Evolutionary conservation across 2,797 vertebrate genomes (phyloP).

Genomic region (Enteromius argenteus): DNA sequence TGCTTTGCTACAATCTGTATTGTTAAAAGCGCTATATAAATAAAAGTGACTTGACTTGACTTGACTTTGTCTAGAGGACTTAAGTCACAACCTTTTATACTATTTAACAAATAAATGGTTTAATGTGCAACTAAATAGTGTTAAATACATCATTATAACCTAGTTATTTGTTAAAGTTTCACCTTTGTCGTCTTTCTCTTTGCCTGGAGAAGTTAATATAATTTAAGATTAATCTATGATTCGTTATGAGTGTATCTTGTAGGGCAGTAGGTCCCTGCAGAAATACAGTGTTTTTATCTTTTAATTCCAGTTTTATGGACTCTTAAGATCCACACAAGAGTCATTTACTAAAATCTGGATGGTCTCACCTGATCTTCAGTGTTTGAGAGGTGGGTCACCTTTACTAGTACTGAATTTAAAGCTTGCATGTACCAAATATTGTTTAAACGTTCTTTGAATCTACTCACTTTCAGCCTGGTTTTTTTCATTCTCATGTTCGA

Average conservation of each 20-base stretch:
- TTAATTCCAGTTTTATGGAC: neutral
- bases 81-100: neutral
- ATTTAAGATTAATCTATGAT: neutral
- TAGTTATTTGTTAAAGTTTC: too few relatives aligned
- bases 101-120: neutral
- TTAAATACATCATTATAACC: too few relatives aligned
- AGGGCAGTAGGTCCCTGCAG: too few relatives aligned
- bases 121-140: too few relatives aligned
- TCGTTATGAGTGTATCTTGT: neutral
- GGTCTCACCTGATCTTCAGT: neutral
- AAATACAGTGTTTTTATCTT: neutral
- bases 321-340: neutral
- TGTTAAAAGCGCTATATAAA: too few relatives aligned
- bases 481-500: conserved; percentile 72
- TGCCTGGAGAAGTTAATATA: neutral
- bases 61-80: neutral
- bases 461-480: conserved; percentile 73
- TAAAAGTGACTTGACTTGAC: too few relatives aligned
- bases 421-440: neutral
- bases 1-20: too few relatives aligned
- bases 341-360: neutral
- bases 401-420: neutral
- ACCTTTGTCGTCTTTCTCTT: neutral
- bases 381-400: neutral
- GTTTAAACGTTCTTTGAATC: neutral